phyloP scores from a whole-genome alignment of 2,113 vertebrate genomes.

The Drymodes brunneopygia region DNA sequence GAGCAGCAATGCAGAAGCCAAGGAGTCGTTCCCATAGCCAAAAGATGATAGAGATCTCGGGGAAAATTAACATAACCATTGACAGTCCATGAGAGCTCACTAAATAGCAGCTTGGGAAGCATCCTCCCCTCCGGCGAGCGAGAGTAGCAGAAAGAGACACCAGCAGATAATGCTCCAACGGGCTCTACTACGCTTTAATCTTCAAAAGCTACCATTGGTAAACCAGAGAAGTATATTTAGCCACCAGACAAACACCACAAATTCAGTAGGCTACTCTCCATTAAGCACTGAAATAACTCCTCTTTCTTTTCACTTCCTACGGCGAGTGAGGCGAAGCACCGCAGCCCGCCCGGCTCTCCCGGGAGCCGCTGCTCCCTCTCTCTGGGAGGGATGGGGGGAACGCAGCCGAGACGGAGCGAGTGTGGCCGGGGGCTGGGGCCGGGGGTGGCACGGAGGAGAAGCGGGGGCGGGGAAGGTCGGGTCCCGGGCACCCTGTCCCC shows the following conservation, averaged over 20 bases:
- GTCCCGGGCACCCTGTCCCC: background rate
- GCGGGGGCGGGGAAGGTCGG: no score
- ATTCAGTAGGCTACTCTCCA: slow-evolving; percentile 18
- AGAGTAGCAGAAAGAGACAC: background rate
- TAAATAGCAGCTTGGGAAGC: background rate
- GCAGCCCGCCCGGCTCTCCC: background rate
- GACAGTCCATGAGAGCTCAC: background rate
- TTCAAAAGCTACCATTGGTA: slow-evolving; percentile 50
- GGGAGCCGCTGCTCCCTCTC: background rate
- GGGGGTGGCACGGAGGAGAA: background rate
- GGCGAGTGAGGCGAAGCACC: background rate
- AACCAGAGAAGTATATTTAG: slow-evolving; percentile 35
- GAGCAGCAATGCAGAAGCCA: background rate
- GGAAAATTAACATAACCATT: background rate
- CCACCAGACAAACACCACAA: slow-evolving; percentile 55
- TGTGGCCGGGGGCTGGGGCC: background rate
- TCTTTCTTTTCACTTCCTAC: background rate
- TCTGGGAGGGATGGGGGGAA: fast-evolving
- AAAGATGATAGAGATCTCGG: background rate
- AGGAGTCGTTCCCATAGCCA: background rate
- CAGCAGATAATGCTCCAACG: slow-evolving; percentile 12
- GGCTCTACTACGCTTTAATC: slow-evolving; percentile 37
- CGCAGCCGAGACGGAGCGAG: background rate
- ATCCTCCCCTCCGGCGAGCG: background rate
- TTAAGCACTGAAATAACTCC: slow-evolving; percentile 24